Evolutionary conservation across 2,113 vertebrate genomes (phyloP).

Genomic region (Bos taurus): ARS-UCD2.0 NC_037357.1:57044501-57045000

Average conservation of each 20-base stretch:
- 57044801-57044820: not conserved
- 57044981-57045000: not conserved
- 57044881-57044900: not conserved
- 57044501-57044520: not conserved
- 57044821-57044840: not conserved
- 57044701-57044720: not conserved
- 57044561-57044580: not conserved
- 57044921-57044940: not conserved
- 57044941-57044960: not conserved
- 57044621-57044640: not conserved
- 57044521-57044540: not conserved
- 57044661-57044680: not conserved
- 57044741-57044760: not conserved
- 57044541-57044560: not conserved
- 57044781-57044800: not conserved
- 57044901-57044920: not conserved
- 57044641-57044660: not conserved
- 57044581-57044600: not conserved
- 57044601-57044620: not conserved
- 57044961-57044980: not conserved
- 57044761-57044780: not conserved
- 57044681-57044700: not conserved
- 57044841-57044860: not conserved
- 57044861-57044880: not conserved
- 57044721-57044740: not conserved